phyloP scores from a whole-genome alignment of 2,797 vertebrate species.

The Pachyuromys duprasi region DNA sequence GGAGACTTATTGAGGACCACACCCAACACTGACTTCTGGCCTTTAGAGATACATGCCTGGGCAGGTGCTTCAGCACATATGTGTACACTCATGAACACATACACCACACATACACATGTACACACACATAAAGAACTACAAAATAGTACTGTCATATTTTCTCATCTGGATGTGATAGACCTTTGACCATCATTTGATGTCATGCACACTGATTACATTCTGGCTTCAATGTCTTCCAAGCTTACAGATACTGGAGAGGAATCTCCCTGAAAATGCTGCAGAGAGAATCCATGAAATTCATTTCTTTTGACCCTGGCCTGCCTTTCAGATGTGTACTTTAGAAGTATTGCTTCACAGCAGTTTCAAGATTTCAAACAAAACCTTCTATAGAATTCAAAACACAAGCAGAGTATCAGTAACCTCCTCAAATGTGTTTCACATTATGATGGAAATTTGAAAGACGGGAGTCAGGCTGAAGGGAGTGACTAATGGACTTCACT shows the following conservation, averaged over 20 bases:
- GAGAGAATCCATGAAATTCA: conserved; percentile 58
- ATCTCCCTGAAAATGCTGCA: conserved; percentile 45
- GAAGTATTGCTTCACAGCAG: conserved; percentile 52
- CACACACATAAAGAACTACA: not conserved
- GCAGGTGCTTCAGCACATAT: not conserved
- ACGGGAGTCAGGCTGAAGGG: conserved; percentile 58
- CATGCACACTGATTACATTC: conserved; percentile 35
- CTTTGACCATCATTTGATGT: conserved; percentile 45
- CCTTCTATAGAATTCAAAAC: conserved; percentile 68
- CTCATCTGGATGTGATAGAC: conserved; percentile 19
- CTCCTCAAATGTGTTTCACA: conserved; percentile 78
- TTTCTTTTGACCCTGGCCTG: conserved; percentile 33
- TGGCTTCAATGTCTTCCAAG: conserved; percentile 4
- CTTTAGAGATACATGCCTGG: not conserved
- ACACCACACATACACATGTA: not conserved
- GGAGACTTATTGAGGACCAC: not conserved
- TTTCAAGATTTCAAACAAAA: conserved; percentile 65
- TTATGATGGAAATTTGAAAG: conserved; percentile 75
- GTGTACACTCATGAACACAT: not conserved
- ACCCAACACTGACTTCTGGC: not conserved
- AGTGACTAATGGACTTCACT: conserved; percentile 60
- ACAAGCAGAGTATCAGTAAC: conserved; percentile 66
- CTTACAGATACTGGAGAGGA: conserved; percentile 34
- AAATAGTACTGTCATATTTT: not conserved
- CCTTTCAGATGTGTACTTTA: conserved; percentile 61